A percentile compares a stretch with the other conserved stretches of the same genome.
Conservation (phyloP, 30 jellyfish, hydroid and myxozoan species). For the Sanderia malayensis region DNA sequence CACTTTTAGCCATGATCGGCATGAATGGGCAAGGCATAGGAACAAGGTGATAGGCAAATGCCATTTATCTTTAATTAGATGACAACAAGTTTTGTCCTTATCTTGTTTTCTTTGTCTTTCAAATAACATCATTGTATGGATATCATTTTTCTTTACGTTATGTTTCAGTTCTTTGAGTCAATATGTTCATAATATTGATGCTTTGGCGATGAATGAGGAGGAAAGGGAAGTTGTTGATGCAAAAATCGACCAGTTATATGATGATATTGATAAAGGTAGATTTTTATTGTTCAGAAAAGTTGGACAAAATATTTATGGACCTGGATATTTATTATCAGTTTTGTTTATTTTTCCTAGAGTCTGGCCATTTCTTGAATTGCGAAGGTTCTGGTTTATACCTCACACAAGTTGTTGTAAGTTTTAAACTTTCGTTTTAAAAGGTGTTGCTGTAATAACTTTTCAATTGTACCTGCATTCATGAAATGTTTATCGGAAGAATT, state of each 20-base stretch:
- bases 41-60: constrained; percentile 62
- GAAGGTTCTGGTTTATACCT: constrained; percentile 86
- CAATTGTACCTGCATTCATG: too few species aligned
- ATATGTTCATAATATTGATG: constrained; percentile 78
- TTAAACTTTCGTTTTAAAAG: too few species aligned
- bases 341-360: constrained; percentile 28
- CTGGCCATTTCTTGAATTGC: constrained; percentile 85
- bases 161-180: constrained; percentile 73
- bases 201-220: constrained; percentile 32
- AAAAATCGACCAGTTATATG: constrained; percentile 53
- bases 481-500: neutral
- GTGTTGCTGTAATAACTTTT: too few species aligned
- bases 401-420: constrained; percentile 78
- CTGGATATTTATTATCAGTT: too few species aligned
- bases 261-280: constrained; percentile 78
- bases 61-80: too few species aligned
- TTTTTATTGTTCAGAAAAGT: too few species aligned
- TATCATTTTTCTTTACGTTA: too few species aligned
- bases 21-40: constrained; percentile 99
- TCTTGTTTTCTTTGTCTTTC: too few species aligned
- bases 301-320: too few species aligned
- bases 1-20: constrained; percentile 84
- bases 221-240: constrained; percentile 66
- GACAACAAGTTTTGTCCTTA: too few species aligned
- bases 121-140: too few species aligned